phyloP scores from a whole-genome alignment of 2,888 invertebrate species.

The Nezara viridula region DNA sequence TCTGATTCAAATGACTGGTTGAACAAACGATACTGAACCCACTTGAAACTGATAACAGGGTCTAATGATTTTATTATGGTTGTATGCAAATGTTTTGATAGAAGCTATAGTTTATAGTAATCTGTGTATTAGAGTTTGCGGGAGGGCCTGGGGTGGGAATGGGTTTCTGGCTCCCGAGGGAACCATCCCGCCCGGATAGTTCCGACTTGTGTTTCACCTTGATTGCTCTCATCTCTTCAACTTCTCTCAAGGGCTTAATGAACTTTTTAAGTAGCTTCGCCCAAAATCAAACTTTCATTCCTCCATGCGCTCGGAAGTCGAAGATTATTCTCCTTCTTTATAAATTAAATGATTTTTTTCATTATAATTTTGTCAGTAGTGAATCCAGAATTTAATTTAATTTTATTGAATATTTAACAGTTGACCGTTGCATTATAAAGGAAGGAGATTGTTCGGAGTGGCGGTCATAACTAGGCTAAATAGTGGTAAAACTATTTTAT shows the following conservation, averaged over 20 bases:
- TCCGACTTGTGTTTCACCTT: conserved; percentile 36
- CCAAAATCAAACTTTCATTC: background rate
- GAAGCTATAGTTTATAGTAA: conserved; percentile 29
- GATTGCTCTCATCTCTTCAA: conserved; percentile 31
- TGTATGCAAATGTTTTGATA: conserved; percentile 25
- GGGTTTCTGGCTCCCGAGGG: conserved; percentile 12
- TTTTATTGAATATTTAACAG: no score
- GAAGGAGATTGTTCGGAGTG: no score
- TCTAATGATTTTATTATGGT: conserved; percentile 27
- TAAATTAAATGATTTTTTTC: no score
- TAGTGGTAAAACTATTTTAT: no score
- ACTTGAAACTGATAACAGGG: conserved; percentile 2
- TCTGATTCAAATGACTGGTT: background rate
- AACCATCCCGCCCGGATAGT: background rate
- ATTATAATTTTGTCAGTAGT: no score
- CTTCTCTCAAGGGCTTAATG: conserved; percentile 32
- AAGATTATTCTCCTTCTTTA: no score
- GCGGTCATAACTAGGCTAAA: no score
- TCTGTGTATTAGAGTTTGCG: background rate
- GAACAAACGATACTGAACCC: background rate
- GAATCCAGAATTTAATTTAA: no score
- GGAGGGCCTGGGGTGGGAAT: background rate
- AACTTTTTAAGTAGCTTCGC: conserved; percentile 26
- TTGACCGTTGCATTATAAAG: no score
- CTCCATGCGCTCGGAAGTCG: background rate